Conservation (phyloP, 1,140 invertebrate genomes). For the Drosophila nebulosa region DNA sequence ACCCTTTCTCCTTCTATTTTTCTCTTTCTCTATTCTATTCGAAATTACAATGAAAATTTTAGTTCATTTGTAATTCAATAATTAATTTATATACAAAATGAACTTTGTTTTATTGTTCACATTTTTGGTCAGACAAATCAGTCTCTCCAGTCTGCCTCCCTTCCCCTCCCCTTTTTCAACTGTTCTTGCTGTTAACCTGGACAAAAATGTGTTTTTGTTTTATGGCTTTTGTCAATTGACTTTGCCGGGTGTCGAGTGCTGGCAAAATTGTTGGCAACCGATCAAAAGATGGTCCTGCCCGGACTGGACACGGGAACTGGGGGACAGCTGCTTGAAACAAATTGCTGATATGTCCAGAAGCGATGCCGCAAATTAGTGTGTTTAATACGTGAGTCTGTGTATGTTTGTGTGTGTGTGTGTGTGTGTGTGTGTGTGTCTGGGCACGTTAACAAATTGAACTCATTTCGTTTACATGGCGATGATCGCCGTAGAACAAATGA, state of each 20-base stretch:
- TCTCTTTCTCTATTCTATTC: too few relatives aligned
- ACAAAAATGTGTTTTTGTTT: conserved; percentile 54
- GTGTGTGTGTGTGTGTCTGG: conserved; percentile 56
- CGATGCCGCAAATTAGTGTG: conserved; percentile 79
- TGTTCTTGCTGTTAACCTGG: too few relatives aligned
- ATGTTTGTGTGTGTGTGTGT: conserved; percentile 21
- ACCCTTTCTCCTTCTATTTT: too few relatives aligned
- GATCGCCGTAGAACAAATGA: conserved; percentile 67
- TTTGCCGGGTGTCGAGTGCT: conserved; percentile 40
- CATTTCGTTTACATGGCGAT: conserved; percentile 72
- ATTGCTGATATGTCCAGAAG: conserved; percentile 78
- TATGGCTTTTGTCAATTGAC: conserved; percentile 64
- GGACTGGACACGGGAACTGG: neutral
- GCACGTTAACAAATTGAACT: conserved; percentile 69
- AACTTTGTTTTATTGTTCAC: too few relatives aligned
- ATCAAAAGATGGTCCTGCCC: conserved; percentile 34
- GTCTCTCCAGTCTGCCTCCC: too few relatives aligned
- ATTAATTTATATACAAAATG: too few relatives aligned
- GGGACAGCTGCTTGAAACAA: conserved; percentile 71
- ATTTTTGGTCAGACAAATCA: too few relatives aligned
- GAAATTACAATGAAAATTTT: too few relatives aligned
- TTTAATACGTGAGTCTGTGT: conserved; percentile 63
- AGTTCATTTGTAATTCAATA: too few relatives aligned
- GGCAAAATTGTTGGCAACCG: conserved; percentile 39
- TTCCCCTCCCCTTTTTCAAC: too few relatives aligned